Base-by-base conservation (phyloP, 1,140 invertebrate species). In the Pemphigus obesinymphae region DNA sequence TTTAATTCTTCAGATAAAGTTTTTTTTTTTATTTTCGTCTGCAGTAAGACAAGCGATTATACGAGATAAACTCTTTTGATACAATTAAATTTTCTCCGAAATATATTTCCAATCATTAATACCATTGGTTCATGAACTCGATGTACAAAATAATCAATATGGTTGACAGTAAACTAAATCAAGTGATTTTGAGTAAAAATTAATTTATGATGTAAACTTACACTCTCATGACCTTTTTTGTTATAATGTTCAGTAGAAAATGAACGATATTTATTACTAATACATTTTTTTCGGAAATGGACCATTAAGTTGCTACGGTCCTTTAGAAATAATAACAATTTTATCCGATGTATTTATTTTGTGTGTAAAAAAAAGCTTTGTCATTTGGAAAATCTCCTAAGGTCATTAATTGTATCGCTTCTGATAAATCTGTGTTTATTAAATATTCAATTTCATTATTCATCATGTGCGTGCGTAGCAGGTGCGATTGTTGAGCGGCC, bases 101-200 rank as follows among this genome's bases (percentile, higher is more conserved):
- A 61, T 61, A 61, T 31, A 26, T 61, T 31, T 61, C 58, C 58
- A 61, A 61, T 61, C 26, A 61, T 61, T 61, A 1, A 61, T 61
- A 61, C 68, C 37, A 72, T 43, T 72, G n/a, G 68, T 3, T 13
- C 37, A 40, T 43, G 37, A 43, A 48, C 68, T 43, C n/a, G 13
- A 43, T 23, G 68, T 48, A 72, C 37, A 40, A 72, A 70, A 72
- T 48, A 72, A 29, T 20, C 68, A 43, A 48, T 34, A 72, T 43
- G 37, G 37, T 72, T 72, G 68, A 72, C 68, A 72, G 5, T 72
- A 61, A 61, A 61, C 58, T 61, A 61, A 61, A 61, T 61, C 29
- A 17, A 61, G 15, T 31, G 58, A 61, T 61, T 61, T 61, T 61
- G 58, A 61, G 15, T 61, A 61, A 61, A 61, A 61, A 61, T 61